These are phyloP conservation scores for Oscheius myriophilus DNA, from an alignment of 2,888 invertebrate species.

Conservation along the genomic window DNA sequence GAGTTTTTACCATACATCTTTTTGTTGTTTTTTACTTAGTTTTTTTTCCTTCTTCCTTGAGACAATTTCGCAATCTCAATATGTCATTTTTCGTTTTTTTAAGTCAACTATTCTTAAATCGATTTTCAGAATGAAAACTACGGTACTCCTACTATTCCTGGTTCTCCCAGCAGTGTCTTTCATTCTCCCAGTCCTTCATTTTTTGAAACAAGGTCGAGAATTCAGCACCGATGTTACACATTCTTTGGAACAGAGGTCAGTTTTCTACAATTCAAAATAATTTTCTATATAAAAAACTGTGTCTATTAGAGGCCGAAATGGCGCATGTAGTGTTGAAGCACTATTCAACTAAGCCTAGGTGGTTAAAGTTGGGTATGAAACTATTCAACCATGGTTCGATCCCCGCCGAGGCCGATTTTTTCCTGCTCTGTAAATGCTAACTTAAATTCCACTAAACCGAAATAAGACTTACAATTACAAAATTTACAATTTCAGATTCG, in stretches of 20 bases:
- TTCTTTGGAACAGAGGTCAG: constrained; percentile 21
- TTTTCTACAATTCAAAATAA: too few species aligned
- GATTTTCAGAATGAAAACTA: not conserved
- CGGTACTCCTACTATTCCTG: not conserved
- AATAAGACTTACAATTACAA: too few species aligned
- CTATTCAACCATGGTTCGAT: not conserved
- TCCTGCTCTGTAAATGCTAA: too few species aligned
- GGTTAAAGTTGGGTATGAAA: too few species aligned
- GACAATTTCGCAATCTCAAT: not conserved
- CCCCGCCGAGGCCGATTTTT: too few species aligned
- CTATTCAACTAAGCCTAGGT: too few species aligned
- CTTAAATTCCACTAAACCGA: too few species aligned
- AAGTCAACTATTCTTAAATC: not conserved
- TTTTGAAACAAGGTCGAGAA: constrained; percentile 16
- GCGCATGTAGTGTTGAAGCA: too few species aligned
- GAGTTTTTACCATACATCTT: too few species aligned
- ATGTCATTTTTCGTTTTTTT: not conserved
- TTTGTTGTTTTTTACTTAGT: too few species aligned
- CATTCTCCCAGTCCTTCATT: constrained; percentile 15
- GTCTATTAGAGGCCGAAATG: too few species aligned
- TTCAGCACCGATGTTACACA: constrained; percentile 20
- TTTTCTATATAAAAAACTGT: too few species aligned
- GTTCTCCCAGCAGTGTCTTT: not conserved
- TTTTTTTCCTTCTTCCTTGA: not conserved
- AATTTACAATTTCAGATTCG: constrained; percentile 24